Base-by-base conservation (phyloP, 2,888 invertebrate species). In the Phengaris arion region DNA sequence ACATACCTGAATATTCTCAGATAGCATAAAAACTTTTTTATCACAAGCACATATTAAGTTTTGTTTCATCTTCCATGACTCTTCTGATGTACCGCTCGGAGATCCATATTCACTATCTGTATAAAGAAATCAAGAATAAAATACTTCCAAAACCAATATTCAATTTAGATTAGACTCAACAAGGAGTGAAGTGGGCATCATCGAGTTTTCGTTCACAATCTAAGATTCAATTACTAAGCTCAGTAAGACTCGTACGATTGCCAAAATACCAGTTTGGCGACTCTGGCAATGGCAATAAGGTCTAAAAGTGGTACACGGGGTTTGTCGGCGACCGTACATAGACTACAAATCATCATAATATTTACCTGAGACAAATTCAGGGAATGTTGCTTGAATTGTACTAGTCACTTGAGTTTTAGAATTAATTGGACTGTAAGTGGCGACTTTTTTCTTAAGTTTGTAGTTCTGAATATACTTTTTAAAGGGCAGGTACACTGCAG, bases 401-500 rank as follows among this genome's bases (percentile, higher is more conserved):
- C 88, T 86, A 7, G 89, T 85, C 10, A 89, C 85, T 80, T 92
- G 89, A 79, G 88, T 82, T 78, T 91, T 91, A 13, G 83, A 85
- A 78, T 88, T 89, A 15, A 92, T 90, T 10, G 92, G 92, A 74
- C 91, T 92, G 79, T 93, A 92, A 52, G 84, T 83, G 74, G 83
- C 85, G 0, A 83, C 79, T 78, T 90, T 92, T 80, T 91, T 93
- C 81, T 92, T 93, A 12, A 86, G 83, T 80, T 88, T 91, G 78
- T 92, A 92, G 77, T 86, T 92, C 78, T 93, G 89, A 72, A 92
- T 89, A 77, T 90, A 89, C 77, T 92, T 92, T 77, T 87, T 94
- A 82, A 96, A 96, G 12, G 96, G 96, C 94, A 96, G 94, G 82
- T 96, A 96, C 77, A 94, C 94, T 10, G 94, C 91, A 13, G 91